Evolutionary conservation across 2,888 invertebrate genomes (phyloP), one percentile per base, ranked within the genome.

Genomic region (Gerosis bhagava): DNA sequence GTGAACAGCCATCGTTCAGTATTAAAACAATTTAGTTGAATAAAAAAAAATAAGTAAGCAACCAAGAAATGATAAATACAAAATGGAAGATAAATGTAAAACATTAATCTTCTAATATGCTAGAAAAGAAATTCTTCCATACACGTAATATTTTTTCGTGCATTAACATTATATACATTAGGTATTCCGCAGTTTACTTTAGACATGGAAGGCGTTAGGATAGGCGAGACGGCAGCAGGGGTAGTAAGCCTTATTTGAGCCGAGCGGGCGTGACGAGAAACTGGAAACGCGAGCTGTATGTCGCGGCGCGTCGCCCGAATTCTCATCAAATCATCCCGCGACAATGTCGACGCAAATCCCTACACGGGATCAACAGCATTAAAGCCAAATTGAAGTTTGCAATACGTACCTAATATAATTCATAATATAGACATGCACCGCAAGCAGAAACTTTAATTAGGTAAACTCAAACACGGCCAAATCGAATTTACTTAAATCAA

Each of bases 311-410:
- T 55, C 62, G 60, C 63, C 77, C 72, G 77, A 80, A 81, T 83
- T 84, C 84, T 83, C 86, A 83, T 86, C 87, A 84, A 83, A 84
- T 81, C 81, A 83, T 79, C 73, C 73, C 75, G 73, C 79, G 78
- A 82, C 83, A 84, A 78, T 83, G 83, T 81, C 70, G 77, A 70
- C 70, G 79, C 79, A 83, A 82, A 84, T 83, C 86, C 83, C 82
- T 73, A 67, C 73, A 69, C 71, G 81, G 78, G 79, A 83, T 86
- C 83, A 82, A 77, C 77, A 75, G 77, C 77, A 84, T 84, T 83
- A 83, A 70, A 80, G 66, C 73, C 70, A 80, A 83, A 83, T 83
- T 83, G 82, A 77, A 83, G 70, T 65, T 68, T 71, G 75, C 68
- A 70, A 61, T 58, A 57, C 50, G 55, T 57, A 59, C 59, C 55